These are phyloP conservation scores for Drusus annulatus DNA, from an alignment of 1,140 invertebrate genomes.

Conservation along the genomic window DNA sequence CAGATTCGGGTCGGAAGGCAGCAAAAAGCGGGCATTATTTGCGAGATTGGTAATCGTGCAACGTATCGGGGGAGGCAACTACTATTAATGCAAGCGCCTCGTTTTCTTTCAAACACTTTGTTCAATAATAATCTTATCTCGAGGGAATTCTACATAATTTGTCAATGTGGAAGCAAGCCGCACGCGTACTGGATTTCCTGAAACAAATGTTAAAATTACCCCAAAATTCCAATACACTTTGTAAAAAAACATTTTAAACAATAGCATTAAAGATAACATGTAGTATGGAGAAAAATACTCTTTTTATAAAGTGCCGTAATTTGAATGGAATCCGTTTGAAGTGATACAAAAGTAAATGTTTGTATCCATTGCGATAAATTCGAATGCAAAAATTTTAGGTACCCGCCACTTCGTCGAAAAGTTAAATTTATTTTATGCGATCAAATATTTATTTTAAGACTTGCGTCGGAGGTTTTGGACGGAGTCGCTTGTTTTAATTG, in stretches of 20 bases:
- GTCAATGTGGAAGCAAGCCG: slow-evolving; percentile 55
- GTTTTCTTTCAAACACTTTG: slow-evolving; percentile 31
- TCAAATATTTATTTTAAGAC: background rate
- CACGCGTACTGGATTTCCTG: slow-evolving; percentile 20
- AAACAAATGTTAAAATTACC: background rate
- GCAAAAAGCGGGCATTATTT: slow-evolving; percentile 28
- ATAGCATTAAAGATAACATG: background rate
- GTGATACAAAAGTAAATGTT: background rate
- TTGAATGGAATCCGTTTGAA: background rate
- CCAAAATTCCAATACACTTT: background rate
- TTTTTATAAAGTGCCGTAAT: background rate
- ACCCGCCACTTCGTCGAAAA: background rate
- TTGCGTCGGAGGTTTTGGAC: background rate
- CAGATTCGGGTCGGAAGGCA: background rate
- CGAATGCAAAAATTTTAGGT: slow-evolving; percentile 17
- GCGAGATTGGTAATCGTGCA: slow-evolving; percentile 29
- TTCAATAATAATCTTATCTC: slow-evolving; percentile 41
- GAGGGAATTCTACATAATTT: slow-evolving; percentile 55
- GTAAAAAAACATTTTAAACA: background rate
- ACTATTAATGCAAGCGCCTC: slow-evolving; percentile 39
- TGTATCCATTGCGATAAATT: slow-evolving; percentile 18
- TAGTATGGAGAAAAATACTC: no score
- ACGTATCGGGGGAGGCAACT: slow-evolving; percentile 13
- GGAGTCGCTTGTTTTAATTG: background rate
- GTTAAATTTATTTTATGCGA: background rate